Evolutionary conservation across 2,797 vertebrate species (phyloP), one percentile per base, ranked within the genome.

Genomic region (Neosilurus hyrtlii): DNA sequence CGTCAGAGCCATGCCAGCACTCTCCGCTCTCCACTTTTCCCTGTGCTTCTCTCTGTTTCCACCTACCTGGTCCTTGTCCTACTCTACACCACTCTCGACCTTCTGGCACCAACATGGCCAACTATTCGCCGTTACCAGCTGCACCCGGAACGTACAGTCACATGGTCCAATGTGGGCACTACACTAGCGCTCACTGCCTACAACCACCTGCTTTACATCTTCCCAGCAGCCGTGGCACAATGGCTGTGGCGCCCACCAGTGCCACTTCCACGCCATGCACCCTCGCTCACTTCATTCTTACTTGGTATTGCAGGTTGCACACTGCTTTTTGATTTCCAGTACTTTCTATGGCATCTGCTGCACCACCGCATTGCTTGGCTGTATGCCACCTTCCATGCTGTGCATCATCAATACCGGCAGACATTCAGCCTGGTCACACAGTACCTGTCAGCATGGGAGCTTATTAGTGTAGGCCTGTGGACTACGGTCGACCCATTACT

Each of bases 291-390:
- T 20, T 91, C 91, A 85, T 95, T 95, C 84, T 84, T 93, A 65
- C 85, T 94, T 72, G 95, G 95, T 24, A 92, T 96, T 85, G 83
- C 94, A 84, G 94, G 94, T 73, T 96, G 95, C 89, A 93, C 91
- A 22, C 89, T 95, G 54, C 89, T 96, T 68, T 96, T 96, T 24
- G 95, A 96, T 87, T 95, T 95, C 88, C 95, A 96, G 90, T 96
- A 95, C 57, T 96, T 95, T 88, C 86, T 95, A 76, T 96, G 95
- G 95, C 95, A 96, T 86, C 90, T 95, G 59, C 86, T 95, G 84
- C 95, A 95, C 89, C 95, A 96, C 86, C 92, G 93, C 15, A 88
- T 95, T 1, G 88, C 91, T 11, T 95, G 95, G 95, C 80, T 96
- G 66, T 95, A 95, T 91, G 91, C 93, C 78, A 95, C 94, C 16